These are phyloP conservation scores for Rotaria sp. DNA, from an alignment of 2,888 invertebrate genomes.

Conservation along the genomic window DNA sequence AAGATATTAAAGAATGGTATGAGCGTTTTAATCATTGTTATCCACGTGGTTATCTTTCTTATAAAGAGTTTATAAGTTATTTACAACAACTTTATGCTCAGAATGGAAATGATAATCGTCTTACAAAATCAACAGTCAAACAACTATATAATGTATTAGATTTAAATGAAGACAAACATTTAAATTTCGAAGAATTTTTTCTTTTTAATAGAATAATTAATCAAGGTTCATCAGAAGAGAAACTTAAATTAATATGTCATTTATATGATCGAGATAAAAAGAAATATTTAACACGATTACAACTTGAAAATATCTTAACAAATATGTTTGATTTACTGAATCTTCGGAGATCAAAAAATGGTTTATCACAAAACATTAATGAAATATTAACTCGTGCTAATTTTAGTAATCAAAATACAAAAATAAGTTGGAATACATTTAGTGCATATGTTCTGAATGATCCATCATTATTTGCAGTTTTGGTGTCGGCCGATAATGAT, in stretches of 20 bases:
- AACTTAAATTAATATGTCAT: not conserved
- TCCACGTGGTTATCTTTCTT: too few species aligned
- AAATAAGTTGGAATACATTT: not conserved
- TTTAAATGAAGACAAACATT: not conserved
- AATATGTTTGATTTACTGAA: not conserved
- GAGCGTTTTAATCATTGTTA: too few species aligned
- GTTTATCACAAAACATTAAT: not conserved
- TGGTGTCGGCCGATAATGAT: not conserved
- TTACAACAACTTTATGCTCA: not conserved
- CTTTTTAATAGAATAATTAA: not conserved
- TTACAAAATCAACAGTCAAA: not conserved
- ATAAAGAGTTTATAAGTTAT: not conserved
- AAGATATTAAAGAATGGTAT: too few species aligned
- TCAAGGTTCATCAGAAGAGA: not conserved
- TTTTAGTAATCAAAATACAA: not conserved
- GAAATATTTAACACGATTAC: not conserved
- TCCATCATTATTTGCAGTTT: not conserved
- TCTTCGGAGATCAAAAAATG: not conserved
- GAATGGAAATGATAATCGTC: not conserved
- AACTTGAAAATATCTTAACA: not conserved
- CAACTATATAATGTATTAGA: not conserved
- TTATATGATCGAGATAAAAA: not conserved
- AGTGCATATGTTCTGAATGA: not conserved
- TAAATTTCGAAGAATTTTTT: not conserved
- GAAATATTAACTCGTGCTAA: not conserved